Base-by-base conservation (phyloP, 2,797 vertebrate genomes). In the Micromesistius poutassou region DNA sequence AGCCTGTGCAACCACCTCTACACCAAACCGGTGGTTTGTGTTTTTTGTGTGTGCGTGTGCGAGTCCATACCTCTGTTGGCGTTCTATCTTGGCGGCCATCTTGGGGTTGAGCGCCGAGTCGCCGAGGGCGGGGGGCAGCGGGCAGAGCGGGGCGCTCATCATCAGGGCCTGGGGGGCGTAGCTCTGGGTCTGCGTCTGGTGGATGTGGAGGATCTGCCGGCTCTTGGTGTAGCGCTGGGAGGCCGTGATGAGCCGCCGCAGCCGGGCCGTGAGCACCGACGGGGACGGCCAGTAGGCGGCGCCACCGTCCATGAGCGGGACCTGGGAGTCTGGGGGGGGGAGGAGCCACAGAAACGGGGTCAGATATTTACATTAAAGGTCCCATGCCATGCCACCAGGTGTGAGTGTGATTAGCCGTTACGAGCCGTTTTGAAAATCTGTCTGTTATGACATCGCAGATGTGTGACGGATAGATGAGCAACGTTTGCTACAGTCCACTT, bases 41-140 rank as follows among this genome's bases (percentile, higher is more conserved):
- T 8, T 66, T 25, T 10, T 4, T 3, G n/a, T 9, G 0, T 12
- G 62, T 68, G 2, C 0, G 8, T 13, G 62, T 80, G n/a, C 30
- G 16, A 25, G 30, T 4, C 68, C 93, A 83, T 81, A 98, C 98
- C 97, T 96, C 92, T 99, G 98, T 73, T 99, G 98, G 38, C 97
- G 95, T 93, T 99, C 97, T 84, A 99, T 97, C 90, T 99, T 99
- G 74, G 98, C 98, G 76, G 94, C 98, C 91, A 99, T 96, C 93
- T 99, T 99, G 73, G 97, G 97, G 86, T 97, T 99, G 76, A 99
- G 87, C 68, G 94, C 92, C 68, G 94, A 92, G 87, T 98, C 96
- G 40, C 94, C 95, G 78, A 96, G 94, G 0, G 94, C 91, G 75
- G 96, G 93, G 22, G 96, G 96, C 87, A 96, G 92, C 1, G 95